Conservation (phyloP, 2,888 invertebrate genomes). For the Apamea epomidion region DNA sequence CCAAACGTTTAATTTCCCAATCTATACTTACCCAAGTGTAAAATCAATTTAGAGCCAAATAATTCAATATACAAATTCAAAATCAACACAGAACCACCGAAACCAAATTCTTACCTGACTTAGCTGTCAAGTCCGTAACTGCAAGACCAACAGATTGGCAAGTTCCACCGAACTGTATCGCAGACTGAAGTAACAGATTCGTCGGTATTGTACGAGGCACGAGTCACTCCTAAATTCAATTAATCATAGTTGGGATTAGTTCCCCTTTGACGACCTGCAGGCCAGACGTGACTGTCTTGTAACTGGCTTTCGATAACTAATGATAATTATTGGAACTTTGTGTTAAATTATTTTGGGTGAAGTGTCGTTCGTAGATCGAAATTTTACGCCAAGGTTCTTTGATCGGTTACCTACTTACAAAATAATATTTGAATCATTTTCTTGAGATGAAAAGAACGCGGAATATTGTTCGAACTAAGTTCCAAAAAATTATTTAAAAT, state of each 20-base stretch:
- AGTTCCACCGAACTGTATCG: conserved; percentile 71
- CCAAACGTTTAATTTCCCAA: background rate
- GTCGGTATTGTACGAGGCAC: conserved; percentile 75
- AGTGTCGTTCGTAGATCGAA: background rate
- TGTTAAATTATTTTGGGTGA: conserved; percentile 32
- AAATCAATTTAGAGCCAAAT: conserved; percentile 16
- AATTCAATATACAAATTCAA: conserved; percentile 21
- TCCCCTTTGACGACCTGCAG: conserved; percentile 84
- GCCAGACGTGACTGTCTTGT: conserved; percentile 83
- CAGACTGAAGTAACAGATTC: conserved; percentile 85
- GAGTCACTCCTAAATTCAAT: conserved; percentile 85
- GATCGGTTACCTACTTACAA: background rate
- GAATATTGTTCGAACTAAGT: background rate
- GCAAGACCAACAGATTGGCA: conserved; percentile 77
- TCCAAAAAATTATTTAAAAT: background rate
- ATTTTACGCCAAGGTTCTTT: background rate
- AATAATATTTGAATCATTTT: background rate
- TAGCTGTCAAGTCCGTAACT: conserved; percentile 75
- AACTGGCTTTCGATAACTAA: conserved; percentile 73
- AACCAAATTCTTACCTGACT: conserved; percentile 71
- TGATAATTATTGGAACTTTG: conserved; percentile 60
- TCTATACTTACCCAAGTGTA: no score
- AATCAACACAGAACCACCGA: conserved; percentile 26
- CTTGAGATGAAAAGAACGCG: background rate
- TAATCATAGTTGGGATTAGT: conserved; percentile 89